Conservation (phyloP, 2,113 vertebrate species). For the Thamnophis sirtalis region DNA sequence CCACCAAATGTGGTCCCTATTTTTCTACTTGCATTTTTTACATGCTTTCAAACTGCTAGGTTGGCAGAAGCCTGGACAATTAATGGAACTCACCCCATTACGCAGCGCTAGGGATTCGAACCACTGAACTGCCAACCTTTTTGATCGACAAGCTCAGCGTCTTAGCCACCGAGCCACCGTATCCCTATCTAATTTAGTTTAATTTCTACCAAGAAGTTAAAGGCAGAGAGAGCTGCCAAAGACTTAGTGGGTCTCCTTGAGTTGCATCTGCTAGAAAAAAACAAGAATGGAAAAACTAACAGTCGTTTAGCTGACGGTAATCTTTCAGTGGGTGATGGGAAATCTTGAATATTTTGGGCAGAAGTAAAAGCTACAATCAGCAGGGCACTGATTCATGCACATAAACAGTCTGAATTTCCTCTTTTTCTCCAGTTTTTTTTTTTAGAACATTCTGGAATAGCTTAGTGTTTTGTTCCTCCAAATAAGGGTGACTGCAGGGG, state of each 20-base stretch:
- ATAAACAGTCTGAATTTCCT: not conserved
- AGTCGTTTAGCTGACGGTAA: not conserved
- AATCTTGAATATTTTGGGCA: not conserved
- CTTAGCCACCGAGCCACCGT: no score
- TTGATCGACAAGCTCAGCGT: no score
- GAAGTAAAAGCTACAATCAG: not conserved
- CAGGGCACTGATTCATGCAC: not conserved
- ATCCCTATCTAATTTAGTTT: constrained; percentile 24
- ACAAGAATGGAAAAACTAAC: not conserved
- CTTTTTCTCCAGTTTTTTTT: not conserved
- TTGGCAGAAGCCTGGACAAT: no score
- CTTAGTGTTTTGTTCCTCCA: not conserved
- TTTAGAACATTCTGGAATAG: not conserved
- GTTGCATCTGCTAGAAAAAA: not conserved
- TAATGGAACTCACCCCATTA: no score
- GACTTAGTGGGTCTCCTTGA: not conserved
- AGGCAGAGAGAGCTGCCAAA: not conserved
- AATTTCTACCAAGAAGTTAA: constrained; percentile 56
- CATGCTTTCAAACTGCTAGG: no score
- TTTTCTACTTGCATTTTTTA: no score
- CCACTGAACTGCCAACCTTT: no score
- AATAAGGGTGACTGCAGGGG: not conserved
- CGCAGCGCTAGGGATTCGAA: no score
- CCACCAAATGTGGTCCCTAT: no score
- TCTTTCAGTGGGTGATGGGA: not conserved